Evolutionary conservation across 2,113 vertebrate species (phyloP), one percentile per base, ranked within the genome.

Genomic region (Halichoerus grypus): DNA sequence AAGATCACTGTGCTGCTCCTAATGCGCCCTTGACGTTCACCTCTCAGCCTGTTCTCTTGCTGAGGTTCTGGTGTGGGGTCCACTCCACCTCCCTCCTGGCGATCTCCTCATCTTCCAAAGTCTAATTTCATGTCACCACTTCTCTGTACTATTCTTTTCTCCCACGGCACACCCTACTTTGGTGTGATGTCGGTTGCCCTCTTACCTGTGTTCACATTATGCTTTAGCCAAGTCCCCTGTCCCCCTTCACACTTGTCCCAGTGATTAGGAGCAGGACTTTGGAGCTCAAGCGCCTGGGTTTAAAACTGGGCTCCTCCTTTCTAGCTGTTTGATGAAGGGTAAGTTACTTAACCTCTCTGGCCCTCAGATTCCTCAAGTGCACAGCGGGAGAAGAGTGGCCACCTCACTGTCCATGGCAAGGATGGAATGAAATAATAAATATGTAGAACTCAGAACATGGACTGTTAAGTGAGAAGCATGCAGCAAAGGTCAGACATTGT

Each of bases 161-260:
- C 26, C 59, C 51, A 10, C 8, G 26, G 61, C 3, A 33, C 3
- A 1, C 8, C 11, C 22, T 72, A 0, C 28, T 42, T 51, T 24
- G 49, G 14, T 49, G 15, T 33, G 42, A 42, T 55, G 24, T 67
- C n/a, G 51, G 3, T 42, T 1, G 4, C 5, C 57, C 13, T 69
- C 39, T 90, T 59, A 11, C 22, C 15, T 28, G 11, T 81, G 24
- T 72, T 93, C 53, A 89, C 33, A 33, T 42, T 46, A 22, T 55
- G 19, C 33, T 74, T 72, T 61, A 26, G 39, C 19, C 31, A 26
- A 3, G 28, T 39, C 79, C 28, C 9, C 28, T 33, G 3, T 11
- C 9, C 19, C 19, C 24, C 61, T 49, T 63, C 16, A 67, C 28
- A 67, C 12, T 89, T 80, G 16, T 14, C 18, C 4, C 22, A 65